Conservation (phyloP, 2,797 vertebrate genomes). For the Fistularia commersonii region DNA sequence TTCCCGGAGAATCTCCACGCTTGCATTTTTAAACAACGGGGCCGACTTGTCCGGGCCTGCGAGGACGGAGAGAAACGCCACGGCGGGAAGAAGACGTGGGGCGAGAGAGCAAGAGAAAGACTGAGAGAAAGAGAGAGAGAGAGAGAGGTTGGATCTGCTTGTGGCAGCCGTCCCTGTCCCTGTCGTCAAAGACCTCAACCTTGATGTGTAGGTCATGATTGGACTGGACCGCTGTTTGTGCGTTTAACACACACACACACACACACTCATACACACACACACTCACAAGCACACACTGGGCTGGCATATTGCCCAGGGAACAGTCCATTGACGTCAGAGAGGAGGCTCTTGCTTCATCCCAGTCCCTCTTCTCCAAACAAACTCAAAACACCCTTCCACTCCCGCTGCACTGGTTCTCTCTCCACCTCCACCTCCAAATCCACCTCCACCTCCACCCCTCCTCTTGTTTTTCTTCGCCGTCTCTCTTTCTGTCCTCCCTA, state of each 20-base stretch:
- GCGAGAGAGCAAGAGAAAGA: slow-evolving; percentile 4
- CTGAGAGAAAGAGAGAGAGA: slow-evolving; percentile 19
- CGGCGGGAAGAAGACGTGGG: not conserved
- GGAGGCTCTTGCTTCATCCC: slow-evolving; percentile 77
- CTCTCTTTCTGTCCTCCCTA: slow-evolving; percentile 6
- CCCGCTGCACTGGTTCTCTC: slow-evolving; percentile 34
- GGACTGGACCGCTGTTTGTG: slow-evolving; percentile 51
- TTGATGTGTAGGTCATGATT: slow-evolving; percentile 62
- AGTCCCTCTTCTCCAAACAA: slow-evolving; percentile 81
- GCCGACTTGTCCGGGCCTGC: slow-evolving; percentile 8
- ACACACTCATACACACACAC: slow-evolving; percentile 22
- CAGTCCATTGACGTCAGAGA: slow-evolving; percentile 82
- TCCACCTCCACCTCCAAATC: too few relatives aligned
- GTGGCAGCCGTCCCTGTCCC: slow-evolving; percentile 62
- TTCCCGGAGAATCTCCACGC: slow-evolving; percentile 1
- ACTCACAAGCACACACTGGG: slow-evolving; percentile 28
- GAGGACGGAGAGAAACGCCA: slow-evolving; percentile 18
- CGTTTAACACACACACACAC: slow-evolving; percentile 18
- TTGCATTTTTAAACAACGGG: not conserved
- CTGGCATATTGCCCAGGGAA: slow-evolving; percentile 79
- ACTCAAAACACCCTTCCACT: slow-evolving; percentile 65
- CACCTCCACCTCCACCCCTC: too few relatives aligned
- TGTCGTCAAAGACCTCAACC: slow-evolving; percentile 64
- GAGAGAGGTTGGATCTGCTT: slow-evolving; percentile 41
- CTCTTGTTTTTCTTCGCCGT: slow-evolving; percentile 24